phyloP scores from a whole-genome alignment of 2,797 vertebrate species.

The Myotis pilosus region DNA sequence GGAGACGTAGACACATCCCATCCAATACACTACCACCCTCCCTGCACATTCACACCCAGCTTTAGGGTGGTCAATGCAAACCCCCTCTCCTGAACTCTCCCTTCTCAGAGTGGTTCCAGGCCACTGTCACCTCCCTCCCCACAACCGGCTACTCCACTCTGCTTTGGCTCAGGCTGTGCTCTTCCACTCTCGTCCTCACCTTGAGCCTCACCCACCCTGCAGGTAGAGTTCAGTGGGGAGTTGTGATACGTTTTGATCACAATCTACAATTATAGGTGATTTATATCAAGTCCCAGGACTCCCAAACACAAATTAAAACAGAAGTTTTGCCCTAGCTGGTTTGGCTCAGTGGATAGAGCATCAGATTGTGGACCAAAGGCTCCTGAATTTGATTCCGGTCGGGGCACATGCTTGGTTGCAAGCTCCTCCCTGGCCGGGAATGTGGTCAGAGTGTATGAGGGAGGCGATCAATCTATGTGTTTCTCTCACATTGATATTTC shows the following conservation, averaged over 20 bases:
- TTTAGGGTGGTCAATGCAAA: background rate
- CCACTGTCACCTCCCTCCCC: background rate
- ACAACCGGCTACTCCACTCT: accelerated
- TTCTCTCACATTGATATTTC: too few relatives aligned
- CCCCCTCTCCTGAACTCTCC: background rate
- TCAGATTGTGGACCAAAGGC: too few relatives aligned
- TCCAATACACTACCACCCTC: background rate
- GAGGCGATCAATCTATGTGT: too few relatives aligned
- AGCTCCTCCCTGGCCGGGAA: too few relatives aligned
- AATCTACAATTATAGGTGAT: background rate
- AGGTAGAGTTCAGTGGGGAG: background rate
- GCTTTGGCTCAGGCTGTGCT: background rate
- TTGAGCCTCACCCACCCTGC: accelerated
- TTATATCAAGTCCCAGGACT: background rate
- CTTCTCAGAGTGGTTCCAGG: background rate
- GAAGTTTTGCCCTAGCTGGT: background rate
- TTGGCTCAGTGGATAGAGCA: too few relatives aligned
- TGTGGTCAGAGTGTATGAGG: too few relatives aligned
- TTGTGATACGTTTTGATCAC: background rate
- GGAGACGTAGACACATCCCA: background rate
- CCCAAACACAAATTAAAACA: background rate
- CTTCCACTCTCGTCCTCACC: background rate
- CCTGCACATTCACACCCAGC: background rate
- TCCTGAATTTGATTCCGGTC: too few relatives aligned
- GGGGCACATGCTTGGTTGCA: too few relatives aligned